These are phyloP conservation scores for Nycticryphes semicollaris DNA, from an alignment of 2,113 vertebrate genomes.

Conservation along the genomic window DNA sequence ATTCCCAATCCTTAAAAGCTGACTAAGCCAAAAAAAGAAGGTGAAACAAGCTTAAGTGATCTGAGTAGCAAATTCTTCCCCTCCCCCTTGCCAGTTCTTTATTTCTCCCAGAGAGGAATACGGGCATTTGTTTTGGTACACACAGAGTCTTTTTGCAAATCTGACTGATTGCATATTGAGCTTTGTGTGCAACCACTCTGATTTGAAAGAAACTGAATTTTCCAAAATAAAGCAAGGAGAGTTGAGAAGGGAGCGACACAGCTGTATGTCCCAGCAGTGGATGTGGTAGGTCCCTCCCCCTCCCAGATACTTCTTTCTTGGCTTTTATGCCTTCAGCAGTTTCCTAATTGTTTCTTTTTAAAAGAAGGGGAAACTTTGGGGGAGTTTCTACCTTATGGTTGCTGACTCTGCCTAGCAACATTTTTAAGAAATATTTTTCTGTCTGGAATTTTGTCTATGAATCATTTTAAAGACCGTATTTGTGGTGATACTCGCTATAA, in stretches of 20 bases:
- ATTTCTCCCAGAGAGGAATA: not conserved
- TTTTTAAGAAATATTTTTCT: not conserved
- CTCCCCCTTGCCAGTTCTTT: not conserved
- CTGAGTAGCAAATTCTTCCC: not conserved
- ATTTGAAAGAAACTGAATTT: conserved; percentile 71
- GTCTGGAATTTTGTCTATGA: not conserved
- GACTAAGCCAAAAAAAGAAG: not conserved
- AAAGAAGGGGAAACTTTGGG: not conserved
- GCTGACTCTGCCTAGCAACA: conserved; percentile 16
- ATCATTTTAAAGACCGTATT: not conserved
- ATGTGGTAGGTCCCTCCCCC: not conserved
- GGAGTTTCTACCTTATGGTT: not conserved
- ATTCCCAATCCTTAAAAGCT: not conserved
- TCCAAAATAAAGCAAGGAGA: conserved; percentile 70
- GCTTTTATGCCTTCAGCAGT: not conserved
- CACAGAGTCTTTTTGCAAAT: conserved; percentile 61
- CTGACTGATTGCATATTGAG: conserved; percentile 60
- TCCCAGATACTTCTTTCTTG: conserved; percentile 38
- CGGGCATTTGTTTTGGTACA: conserved; percentile 50
- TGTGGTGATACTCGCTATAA: not conserved
- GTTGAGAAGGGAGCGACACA: conserved; percentile 40
- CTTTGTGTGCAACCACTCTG: conserved; percentile 65
- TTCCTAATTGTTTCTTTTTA: not conserved
- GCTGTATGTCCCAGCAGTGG: conserved; percentile 61
- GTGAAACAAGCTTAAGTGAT: not conserved